Base-by-base conservation (phyloP, 2,797 vertebrate genomes). In the Neosilurus mollespiculum region DNA sequence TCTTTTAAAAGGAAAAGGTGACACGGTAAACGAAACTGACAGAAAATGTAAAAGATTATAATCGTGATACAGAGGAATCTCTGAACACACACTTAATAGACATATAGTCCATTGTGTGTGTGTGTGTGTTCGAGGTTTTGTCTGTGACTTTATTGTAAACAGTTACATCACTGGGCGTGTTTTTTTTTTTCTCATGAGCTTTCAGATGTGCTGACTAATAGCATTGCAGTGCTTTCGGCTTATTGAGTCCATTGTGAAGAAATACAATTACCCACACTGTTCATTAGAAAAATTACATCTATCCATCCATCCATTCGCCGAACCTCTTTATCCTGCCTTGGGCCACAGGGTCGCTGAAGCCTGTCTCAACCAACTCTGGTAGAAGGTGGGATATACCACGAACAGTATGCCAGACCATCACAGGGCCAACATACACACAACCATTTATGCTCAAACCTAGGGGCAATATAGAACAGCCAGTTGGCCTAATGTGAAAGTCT, bases 201-300 rank as follows among this genome's bases (percentile, higher is more conserved):
- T 92, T 94, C 92, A 90, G 94, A 95, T 94, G 90, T 95, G 95
- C 95, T 96, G 95, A 95, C 91, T 89, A 90, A 91, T 65, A 62
- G 37, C 76, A 82, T 22, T 72, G 22, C 80, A 72, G 70, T 43
- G 77, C 83, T 86, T 80, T 85, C 34, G 9, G 64, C 15, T 49
- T 56, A 58, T 65, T 26, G 3, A 61, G n/a, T 12, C 37, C 66
- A 78, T 81, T 85, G 84, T 81, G 24, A 30, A 30, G 30, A 59
- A 51, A 67, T 26, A 78, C 81, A 78, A 67, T 43, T 59, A 49
- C 12, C 26, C 18, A 58, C 18, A 22, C 5, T 58, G 53, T 73
- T 73, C 9, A 37, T 59, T 37, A 76, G 18, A 58, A 34, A 76
- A 22, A 37, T 14, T 9, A 9, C 2, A 72, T 26, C 70, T 43